phyloP scores from a whole-genome alignment of 2,113 vertebrate species.

The Amphiprion percula region DNA sequence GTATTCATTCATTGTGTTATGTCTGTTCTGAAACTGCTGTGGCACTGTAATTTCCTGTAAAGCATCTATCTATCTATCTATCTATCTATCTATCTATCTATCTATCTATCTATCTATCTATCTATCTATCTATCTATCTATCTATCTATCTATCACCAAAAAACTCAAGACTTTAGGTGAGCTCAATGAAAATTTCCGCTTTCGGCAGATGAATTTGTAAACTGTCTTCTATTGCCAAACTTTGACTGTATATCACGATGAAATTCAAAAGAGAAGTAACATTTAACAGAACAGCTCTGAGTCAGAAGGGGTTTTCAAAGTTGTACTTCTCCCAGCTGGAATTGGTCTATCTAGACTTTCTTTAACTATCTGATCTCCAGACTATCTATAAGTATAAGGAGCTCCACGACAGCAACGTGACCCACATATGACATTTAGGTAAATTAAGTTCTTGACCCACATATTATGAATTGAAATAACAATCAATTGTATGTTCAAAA shows the following conservation, averaged over 20 bases:
- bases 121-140: too few relatives aligned
- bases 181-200: too few relatives aligned
- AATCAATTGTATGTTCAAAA: not conserved
- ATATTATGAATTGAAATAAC: not conserved
- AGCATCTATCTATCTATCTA: too few relatives aligned
- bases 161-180: too few relatives aligned
- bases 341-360: not conserved
- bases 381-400: conserved; percentile 4
- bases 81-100: too few relatives aligned
- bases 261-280: not conserved
- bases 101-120: too few relatives aligned
- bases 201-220: not conserved
- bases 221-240: not conserved
- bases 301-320: too few relatives aligned
- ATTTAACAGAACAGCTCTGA: not conserved
- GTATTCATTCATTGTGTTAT: too few relatives aligned
- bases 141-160: too few relatives aligned
- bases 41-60: too few relatives aligned
- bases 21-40: too few relatives aligned
- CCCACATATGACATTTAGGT: not conserved
- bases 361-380: not conserved
- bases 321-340: not conserved
- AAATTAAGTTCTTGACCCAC: not conserved
- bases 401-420: not conserved
- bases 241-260: not conserved